Conservation (phyloP, 37 sponge, comb jelly and placozoan species). For the Diacarnus erythraeanus region DNA sequence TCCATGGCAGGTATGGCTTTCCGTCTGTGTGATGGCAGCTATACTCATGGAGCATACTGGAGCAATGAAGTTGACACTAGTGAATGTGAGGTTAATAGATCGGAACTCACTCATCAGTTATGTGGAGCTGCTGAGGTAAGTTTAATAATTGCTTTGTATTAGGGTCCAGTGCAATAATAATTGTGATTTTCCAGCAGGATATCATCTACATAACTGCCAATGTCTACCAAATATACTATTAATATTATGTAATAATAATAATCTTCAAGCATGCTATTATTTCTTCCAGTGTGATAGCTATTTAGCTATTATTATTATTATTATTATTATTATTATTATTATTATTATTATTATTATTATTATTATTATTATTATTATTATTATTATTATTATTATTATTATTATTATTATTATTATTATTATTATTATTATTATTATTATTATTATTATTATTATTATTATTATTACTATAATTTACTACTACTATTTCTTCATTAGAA, state of each 20-base stretch:
- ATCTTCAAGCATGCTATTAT: too few species aligned
- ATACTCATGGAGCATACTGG: conserved; percentile 16
- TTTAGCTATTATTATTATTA: neutral
- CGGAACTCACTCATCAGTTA: neutral
- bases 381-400: neutral
- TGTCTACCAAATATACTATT: too few species aligned
- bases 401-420: neutral
- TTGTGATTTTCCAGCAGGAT: too few species aligned
- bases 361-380: too few species aligned
- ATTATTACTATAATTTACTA: neutral
- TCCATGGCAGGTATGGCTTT: neutral
- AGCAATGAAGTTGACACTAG: neutral
- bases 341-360: too few species aligned
- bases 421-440: conserved; percentile 3
- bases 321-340: neutral
- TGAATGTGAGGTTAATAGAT: neutral
- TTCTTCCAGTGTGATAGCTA: neutral
- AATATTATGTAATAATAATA: too few species aligned
- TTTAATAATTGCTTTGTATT: neutral
- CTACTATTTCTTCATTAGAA: neutral
- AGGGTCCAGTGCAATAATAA: too few species aligned
- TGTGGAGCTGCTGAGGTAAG: conserved; percentile 7
- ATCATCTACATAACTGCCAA: too few species aligned
- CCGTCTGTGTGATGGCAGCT: conserved; percentile 17
- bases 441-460: conserved; percentile 1